phyloP scores from a whole-genome alignment of 2,113 vertebrate species.

The Ailurus styani region DNA sequence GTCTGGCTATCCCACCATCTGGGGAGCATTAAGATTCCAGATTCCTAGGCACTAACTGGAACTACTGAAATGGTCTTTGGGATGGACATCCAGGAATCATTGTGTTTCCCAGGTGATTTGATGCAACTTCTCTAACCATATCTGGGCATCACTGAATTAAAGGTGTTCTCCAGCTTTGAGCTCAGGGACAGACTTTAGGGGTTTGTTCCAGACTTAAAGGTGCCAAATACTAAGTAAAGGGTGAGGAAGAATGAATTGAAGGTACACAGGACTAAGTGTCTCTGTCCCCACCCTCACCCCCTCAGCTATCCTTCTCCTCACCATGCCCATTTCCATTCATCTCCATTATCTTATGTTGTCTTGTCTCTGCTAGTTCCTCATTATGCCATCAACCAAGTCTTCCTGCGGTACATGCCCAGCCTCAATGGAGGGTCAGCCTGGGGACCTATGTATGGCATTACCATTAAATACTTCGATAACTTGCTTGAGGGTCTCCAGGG shows the following conservation, averaged over 20 bases:
- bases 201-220: not conserved
- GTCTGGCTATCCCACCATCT: not conserved
- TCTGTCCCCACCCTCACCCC: not conserved
- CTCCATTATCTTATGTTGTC: not conserved
- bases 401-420: not conserved
- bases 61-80: not conserved
- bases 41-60: not conserved
- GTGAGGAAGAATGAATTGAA: not conserved
- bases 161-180: not conserved
- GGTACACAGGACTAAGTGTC: not conserved
- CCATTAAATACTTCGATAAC: slow-evolving; percentile 95
- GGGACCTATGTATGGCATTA: slow-evolving; percentile 67
- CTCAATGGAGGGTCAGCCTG: not conserved
- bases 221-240: not conserved
- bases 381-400: not conserved
- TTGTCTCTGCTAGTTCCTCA: not conserved
- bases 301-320: not conserved
- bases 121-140: not conserved
- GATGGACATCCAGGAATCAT: not conserved
- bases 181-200: not conserved
- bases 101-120: not conserved
- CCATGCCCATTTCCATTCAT: not conserved
- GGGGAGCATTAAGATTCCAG: not conserved
- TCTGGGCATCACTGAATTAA: not conserved
- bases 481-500: slow-evolving; percentile 91